phyloP scores from a whole-genome alignment of 2,888 invertebrate genomes.

The Melolontha melolontha region DNA sequence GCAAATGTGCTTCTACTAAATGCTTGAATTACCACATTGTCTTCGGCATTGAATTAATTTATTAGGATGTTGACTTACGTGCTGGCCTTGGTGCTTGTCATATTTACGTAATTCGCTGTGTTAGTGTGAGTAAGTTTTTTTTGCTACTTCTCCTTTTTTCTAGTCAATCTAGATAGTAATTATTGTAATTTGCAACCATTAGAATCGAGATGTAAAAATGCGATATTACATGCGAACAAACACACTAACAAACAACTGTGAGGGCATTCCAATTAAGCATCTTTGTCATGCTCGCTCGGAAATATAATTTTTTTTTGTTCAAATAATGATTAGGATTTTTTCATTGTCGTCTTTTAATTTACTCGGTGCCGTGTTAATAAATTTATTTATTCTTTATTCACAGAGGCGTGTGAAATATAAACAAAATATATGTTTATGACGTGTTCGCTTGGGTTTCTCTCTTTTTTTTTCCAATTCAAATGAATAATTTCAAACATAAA shows the following conservation, averaged over 20 bases:
- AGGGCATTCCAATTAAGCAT: conserved; percentile 14
- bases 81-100: conserved; percentile 30
- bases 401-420: no score
- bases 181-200: conserved; percentile 32
- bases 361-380: no score
- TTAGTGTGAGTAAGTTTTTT: conserved; percentile 2
- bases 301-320: background rate
- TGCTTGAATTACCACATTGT: conserved; percentile 21
- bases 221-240: conserved; percentile 3
- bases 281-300: conserved; percentile 2
- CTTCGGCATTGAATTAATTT: conserved; percentile 40
- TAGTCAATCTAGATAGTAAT: conserved; percentile 7
- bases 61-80: conserved; percentile 36
- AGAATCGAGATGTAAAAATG: conserved; percentile 28
- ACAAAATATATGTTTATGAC: no score
- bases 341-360: background rate
- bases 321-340: background rate
- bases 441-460: background rate
- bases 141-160: background rate
- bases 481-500: no score
- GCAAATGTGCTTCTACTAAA: background rate
- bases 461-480: background rate
- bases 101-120: conserved; percentile 17
- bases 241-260: background rate
- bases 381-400: no score